Evolutionary conservation across 2,113 vertebrate genomes (phyloP).

Genomic region (Junco hyemalis): DNA sequence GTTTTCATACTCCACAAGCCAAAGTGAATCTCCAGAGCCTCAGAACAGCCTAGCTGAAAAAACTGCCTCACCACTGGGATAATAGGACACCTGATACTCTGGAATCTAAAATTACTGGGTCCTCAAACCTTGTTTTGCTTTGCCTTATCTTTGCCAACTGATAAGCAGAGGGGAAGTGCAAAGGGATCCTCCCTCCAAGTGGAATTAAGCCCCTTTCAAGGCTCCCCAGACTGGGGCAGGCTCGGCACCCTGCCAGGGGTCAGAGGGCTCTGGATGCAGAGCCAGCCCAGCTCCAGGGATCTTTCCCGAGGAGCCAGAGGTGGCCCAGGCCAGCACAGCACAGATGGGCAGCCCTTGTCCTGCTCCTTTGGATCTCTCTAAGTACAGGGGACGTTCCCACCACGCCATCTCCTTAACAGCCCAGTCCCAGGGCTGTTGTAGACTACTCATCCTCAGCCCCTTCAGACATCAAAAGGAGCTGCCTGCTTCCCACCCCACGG

Average conservation of each 20-base stretch:
- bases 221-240: neutral
- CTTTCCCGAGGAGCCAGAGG: neutral
- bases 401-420: neutral
- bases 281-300: neutral
- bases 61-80: neutral
- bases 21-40: neutral
- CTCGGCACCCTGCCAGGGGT: neutral
- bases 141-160: neutral
- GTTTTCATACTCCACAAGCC: neutral
- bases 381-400: neutral
- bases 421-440: neutral
- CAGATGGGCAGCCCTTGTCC: neutral
- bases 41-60: neutral
- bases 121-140: neutral
- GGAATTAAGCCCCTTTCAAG: neutral
- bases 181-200: neutral
- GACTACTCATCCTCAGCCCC: constrained; percentile 19
- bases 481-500: neutral
- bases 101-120: neutral
- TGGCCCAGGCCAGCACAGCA: neutral
- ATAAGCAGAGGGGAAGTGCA: neutral
- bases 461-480: constrained; percentile 41
- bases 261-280: neutral
- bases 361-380: neutral
- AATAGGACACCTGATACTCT: neutral